Evolutionary conservation across 2,888 invertebrate genomes (phyloP), one percentile per base, ranked within the genome.

Genomic region (Andrena chrysosceles): DNA sequence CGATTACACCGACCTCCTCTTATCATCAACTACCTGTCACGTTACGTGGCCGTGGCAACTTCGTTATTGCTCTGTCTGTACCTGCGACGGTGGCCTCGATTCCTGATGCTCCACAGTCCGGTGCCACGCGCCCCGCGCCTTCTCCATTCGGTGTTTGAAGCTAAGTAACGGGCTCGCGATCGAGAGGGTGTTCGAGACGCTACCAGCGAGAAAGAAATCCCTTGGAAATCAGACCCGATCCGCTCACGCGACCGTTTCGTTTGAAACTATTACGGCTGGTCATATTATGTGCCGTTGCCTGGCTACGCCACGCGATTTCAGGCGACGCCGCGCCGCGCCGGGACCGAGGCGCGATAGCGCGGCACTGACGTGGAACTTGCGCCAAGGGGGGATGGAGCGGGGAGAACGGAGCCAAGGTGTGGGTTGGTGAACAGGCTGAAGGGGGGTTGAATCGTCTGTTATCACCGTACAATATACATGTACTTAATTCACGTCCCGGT

Each of bases 281-380:
- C 90, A 89, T 84, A 77, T 90, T 90, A 84, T 78, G 90, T 89
- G 87, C 42, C 90, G 93, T 93, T 93, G 93, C 93, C 89, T 92
- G 92, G 93, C 92, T 93, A 93, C 93, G 90, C 83, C 80, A 80
- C 62, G 82, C 60, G 59, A 70, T 71, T 63, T 72, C 71, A 66
- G 69, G 64, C 83, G 75, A 60, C 75, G 70, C 73, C 79, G 75
- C 86, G 83, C 48, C 66, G 81, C 84, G 83, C 82, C 85, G 84
- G 63, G 67, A 64, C 72, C 70, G 59, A 69, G 35, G 54, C 60
- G 52, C 60, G 35, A 67, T 26, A 49, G 26, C 59, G 59, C 16
- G 48, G 67, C 60, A 29, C 70, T 62, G 72, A 72, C 72, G 69
- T 70, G 56, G 67, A 75, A 72, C 76, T 83, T 42, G 42, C 42